Conservation (phyloP, 2,888 invertebrate species). For the Nomada lathburiana region DNA sequence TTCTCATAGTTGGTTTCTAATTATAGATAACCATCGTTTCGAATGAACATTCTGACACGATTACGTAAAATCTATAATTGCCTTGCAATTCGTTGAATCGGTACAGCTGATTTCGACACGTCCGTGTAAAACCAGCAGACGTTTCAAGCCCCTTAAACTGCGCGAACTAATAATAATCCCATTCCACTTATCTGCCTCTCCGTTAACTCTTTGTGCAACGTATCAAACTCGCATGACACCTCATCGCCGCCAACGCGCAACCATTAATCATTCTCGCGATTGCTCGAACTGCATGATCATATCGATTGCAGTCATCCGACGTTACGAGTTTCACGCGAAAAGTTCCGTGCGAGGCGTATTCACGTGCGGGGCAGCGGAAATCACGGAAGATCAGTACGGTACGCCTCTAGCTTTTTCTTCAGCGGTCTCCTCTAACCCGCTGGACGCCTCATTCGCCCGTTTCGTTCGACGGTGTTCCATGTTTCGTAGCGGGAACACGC, state of each 20-base stretch:
- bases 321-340: background rate
- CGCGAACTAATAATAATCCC: background rate
- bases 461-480: constrained; percentile 57
- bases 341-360: background rate
- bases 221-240: background rate
- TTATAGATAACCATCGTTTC: background rate
- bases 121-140: background rate
- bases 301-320: constrained; percentile 1
- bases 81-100: too few species aligned
- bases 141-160: background rate
- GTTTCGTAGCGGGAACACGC: constrained; percentile 77
- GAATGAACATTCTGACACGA: background rate
- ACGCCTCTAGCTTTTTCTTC: constrained; percentile 28
- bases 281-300: background rate
- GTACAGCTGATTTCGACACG: background rate
- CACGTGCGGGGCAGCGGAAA: constrained; percentile 32
- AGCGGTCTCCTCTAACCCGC: constrained; percentile 17
- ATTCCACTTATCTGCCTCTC: background rate
- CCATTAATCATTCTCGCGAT: constrained; percentile 14
- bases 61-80: background rate
- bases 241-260: background rate
- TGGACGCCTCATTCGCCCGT: constrained; percentile 39
- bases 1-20: background rate
- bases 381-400: constrained; percentile 52
- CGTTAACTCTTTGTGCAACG: background rate